Conservation (phyloP, 2,888 invertebrate species). For the Tanaodytes sp. region DNA sequence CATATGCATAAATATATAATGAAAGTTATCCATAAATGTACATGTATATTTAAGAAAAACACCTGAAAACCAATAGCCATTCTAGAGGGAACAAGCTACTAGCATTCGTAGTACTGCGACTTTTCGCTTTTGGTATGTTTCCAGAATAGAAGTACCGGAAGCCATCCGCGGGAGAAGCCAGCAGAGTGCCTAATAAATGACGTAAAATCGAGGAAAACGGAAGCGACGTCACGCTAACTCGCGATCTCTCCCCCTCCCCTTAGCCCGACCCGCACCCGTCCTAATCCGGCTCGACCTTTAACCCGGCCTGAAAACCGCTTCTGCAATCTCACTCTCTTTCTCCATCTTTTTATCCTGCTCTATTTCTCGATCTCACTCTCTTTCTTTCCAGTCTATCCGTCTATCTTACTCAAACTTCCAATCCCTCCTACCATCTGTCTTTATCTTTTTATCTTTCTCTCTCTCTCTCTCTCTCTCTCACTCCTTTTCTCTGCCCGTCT, state of each 20-base stretch:
- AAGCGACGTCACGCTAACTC: constrained; percentile 72
- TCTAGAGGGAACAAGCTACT: constrained; percentile 65
- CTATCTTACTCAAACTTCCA: constrained; percentile 13
- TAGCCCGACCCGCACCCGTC: constrained; percentile 73
- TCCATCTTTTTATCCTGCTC: constrained; percentile 1
- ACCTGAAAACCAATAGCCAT: too few relatives aligned
- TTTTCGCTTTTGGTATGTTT: constrained; percentile 70
- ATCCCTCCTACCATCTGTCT: too few relatives aligned
- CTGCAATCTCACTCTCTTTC: constrained; percentile 32
- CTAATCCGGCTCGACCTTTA: constrained; percentile 67
- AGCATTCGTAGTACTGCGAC: constrained; percentile 69
- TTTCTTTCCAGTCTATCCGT: constrained; percentile 17
- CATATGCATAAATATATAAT: too few relatives aligned
- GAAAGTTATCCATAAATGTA: too few relatives aligned
- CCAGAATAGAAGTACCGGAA: constrained; percentile 67
- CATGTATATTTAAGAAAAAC: too few relatives aligned
- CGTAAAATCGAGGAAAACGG: constrained; percentile 70
- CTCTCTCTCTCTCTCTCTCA: constrained; percentile 21
- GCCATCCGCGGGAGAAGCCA: constrained; percentile 67
- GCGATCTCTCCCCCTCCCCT: constrained; percentile 59
- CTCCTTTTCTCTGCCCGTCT: too few relatives aligned
- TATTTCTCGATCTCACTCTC: constrained; percentile 6
- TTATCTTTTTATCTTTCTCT: constrained; percentile 27
- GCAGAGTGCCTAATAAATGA: constrained; percentile 71
- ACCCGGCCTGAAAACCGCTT: constrained; percentile 46